A percentile compares a stretch with the other conserved stretches of the same genome.
These are phyloP conservation scores for Heliangelus exortis DNA, from an alignment of 2,797 vertebrate species.

Conservation along the genomic window DNA sequence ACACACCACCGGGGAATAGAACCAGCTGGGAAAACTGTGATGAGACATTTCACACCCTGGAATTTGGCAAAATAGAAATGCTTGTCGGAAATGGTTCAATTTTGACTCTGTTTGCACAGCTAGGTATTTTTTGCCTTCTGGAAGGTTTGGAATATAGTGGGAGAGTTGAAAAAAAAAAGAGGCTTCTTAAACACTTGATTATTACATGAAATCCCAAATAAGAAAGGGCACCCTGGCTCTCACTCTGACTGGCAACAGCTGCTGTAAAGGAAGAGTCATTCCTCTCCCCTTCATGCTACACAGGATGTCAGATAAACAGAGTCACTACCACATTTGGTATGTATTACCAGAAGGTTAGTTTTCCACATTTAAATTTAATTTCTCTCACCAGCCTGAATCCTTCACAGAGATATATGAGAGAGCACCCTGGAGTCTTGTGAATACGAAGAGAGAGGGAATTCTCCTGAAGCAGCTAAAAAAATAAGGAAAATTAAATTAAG, in stretches of 20 bases:
- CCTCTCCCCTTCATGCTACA: fast-evolving
- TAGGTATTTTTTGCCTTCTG: background rate
- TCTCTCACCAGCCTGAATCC: background rate
- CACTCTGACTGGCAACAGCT: fast-evolving
- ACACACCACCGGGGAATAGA: background rate
- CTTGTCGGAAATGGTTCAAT: background rate
- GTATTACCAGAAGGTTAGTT: background rate
- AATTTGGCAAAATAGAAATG: background rate
- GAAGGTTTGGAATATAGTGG: background rate
- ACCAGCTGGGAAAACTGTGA: background rate
- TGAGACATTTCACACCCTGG: background rate
- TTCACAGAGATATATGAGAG: background rate
- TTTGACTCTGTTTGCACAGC: background rate
- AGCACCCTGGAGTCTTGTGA: background rate
- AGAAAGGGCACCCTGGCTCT: background rate
- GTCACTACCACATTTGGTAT: background rate
- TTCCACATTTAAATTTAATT: background rate
- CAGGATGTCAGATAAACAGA: background rate
- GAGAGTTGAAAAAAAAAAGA: background rate
- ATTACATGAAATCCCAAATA: background rate
- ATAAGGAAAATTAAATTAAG: background rate
- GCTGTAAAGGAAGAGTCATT: background rate
- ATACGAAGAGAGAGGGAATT: background rate
- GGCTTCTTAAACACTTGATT: background rate
- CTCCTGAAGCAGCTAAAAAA: background rate